A percentile compares a stretch with the other conserved stretches of the same genome.
Evolutionary conservation across 2,888 invertebrate genomes (phyloP).

Genomic region (Linnaemya tessellans): DNA sequence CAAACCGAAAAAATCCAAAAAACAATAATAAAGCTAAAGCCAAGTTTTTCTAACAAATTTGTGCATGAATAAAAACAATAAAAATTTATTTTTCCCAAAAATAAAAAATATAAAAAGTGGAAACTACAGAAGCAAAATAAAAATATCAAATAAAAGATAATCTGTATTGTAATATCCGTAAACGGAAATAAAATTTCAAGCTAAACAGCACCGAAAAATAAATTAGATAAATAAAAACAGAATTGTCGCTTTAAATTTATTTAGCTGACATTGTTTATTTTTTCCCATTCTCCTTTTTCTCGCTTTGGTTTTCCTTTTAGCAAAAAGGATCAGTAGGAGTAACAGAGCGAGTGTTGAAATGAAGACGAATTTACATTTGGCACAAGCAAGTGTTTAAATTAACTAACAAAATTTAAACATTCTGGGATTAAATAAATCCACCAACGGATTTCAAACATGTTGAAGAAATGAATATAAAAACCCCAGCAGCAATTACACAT

Average conservation of each 20-base stretch:
- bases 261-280: background rate
- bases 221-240: slow-evolving; percentile 45
- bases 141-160: slow-evolving; percentile 53
- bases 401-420: background rate
- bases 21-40: slow-evolving; percentile 19
- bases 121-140: background rate
- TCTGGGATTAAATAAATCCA: too few species aligned
- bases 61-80: slow-evolving; percentile 51
- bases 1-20: background rate
- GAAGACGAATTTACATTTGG: background rate
- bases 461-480: background rate
- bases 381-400: background rate
- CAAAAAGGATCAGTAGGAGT: background rate
- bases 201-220: slow-evolving; percentile 37
- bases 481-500: background rate
- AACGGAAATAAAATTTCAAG: slow-evolving; percentile 67
- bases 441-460: background rate
- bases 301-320: background rate
- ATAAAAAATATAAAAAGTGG: background rate
- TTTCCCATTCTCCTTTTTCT: background rate
- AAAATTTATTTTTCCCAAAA: slow-evolving; percentile 32
- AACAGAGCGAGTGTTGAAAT: background rate
- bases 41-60: slow-evolving; percentile 44
- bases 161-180: slow-evolving; percentile 67
- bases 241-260: slow-evolving; percentile 31